Evolutionary conservation across 2,113 vertebrate species (phyloP), one percentile per base, ranked within the genome.

Genomic region (Rhinolophus sinicus): DNA sequence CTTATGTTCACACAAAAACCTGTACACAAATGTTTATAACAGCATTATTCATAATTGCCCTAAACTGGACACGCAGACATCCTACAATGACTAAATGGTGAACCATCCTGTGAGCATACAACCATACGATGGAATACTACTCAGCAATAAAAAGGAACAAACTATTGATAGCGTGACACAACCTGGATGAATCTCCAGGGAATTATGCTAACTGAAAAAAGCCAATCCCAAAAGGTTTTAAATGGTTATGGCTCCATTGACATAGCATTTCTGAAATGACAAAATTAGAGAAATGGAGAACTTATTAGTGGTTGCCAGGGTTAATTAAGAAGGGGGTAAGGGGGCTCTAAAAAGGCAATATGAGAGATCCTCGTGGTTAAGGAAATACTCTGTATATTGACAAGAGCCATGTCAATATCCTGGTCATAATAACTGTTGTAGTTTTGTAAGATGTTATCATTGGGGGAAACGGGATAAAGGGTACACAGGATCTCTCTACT

Each of bases 281-380:
- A 24, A 70, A 33, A 19, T 19, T 56, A 58, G 2, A 91, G 82
- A 81, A 35, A 70, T 44, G 38, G 30, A 69, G 78, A 90, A 24
- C 26, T 69, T 56, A 40, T 6, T 22, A 58, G 76, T 16, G 56
- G 69, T 6, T 76, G 60, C 44, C 18, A 15, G 77, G n/a, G 4
- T 50, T 50, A 50, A 8, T 78, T 84, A 38, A 16, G 62, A 33
- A 26, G 2, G 1, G 40, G 15, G 28, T 6, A 7, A 2, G 40
- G 28, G 11, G 38, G 62, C 62, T 89, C 30, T 18, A 24, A 52
- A 40, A 35, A 52, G 22, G 3, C 67, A 35, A 5, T 0, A 2
- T 1, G 16, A 65, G 33, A 2, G 50, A 5, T 4, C 1, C 19
- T 12, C 6, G 4, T 0, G 3, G 44, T 28, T 22, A 28, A 3